phyloP scores from a whole-genome alignment of 2,888 invertebrate genomes.

The Serrognathus titanus region DNA sequence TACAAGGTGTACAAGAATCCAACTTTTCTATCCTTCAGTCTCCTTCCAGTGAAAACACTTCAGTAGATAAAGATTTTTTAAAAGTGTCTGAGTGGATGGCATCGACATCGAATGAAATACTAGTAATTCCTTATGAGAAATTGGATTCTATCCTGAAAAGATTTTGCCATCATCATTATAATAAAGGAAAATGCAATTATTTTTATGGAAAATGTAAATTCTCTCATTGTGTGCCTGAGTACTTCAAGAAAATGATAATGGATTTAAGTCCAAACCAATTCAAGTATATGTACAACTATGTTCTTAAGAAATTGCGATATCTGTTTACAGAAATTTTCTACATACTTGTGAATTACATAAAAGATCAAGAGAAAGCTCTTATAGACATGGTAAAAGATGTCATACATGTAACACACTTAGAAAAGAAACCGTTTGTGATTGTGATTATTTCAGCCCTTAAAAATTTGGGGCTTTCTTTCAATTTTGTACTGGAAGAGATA shows the following conservation, averaged over 20 bases:
- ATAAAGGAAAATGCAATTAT: background rate
- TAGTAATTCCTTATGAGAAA: too few species aligned
- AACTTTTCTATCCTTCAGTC: too few species aligned
- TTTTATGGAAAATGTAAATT: background rate
- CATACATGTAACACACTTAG: background rate
- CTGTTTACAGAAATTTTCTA: background rate
- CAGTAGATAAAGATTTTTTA: background rate
- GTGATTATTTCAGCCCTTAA: conserved; percentile 9
- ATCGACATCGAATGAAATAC: background rate
- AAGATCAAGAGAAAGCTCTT: background rate
- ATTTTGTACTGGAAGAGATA: conserved; percentile 13
- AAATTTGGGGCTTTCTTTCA: conserved; percentile 14
- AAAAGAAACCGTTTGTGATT: conserved; percentile 12
- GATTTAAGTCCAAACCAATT: background rate
- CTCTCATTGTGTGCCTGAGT: background rate
- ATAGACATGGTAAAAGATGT: conserved; percentile 7
- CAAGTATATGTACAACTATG: too few species aligned
- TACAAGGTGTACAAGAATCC: too few species aligned
- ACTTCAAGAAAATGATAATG: background rate
- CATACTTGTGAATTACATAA: background rate
- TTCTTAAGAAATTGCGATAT: background rate
- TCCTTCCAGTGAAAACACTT: too few species aligned
- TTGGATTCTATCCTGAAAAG: background rate
- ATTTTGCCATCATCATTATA: background rate
- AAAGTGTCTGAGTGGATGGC: conserved; percentile 7